Percentiles rank a stretch among this genome's conserved stretches.
These are phyloP conservation scores for Dunckerocampus dactyliophorus DNA, from an alignment of 2,113 vertebrate genomes.

Conservation along the genomic window DNA sequence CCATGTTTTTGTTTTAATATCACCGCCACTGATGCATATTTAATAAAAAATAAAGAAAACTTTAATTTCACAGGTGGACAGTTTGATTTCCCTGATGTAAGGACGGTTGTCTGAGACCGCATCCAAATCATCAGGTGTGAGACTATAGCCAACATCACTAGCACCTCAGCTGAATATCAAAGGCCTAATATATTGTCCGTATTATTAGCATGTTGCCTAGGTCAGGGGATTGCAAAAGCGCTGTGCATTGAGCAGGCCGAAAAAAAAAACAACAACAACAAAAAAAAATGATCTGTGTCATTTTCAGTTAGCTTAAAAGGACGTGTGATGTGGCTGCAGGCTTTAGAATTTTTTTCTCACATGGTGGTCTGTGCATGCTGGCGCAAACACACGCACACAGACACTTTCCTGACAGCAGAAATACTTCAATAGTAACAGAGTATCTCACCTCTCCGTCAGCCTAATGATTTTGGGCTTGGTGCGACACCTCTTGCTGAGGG, in stretches of 20 bases:
- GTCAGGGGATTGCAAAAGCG: conserved; percentile 41
- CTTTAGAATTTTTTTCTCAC: conserved; percentile 28
- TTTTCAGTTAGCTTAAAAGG: conserved; percentile 36
- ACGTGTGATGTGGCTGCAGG: conserved; percentile 33
- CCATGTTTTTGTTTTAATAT: too few relatives aligned
- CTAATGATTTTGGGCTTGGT: conserved; percentile 71
- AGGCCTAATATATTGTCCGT: conserved; percentile 30
- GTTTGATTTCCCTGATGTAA: conserved; percentile 45
- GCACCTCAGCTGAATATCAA: conserved; percentile 49
- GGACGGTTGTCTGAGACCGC: conserved; percentile 42
- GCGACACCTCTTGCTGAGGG: conserved; percentile 77
- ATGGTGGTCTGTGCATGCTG: neutral
- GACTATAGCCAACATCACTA: conserved; percentile 37
- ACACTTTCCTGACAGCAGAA: conserved; percentile 21
- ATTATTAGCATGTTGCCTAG: conserved; percentile 44
- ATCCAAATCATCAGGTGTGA: conserved; percentile 63
- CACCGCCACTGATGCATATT: neutral
- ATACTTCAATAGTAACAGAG: conserved; percentile 13
- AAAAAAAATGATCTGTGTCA: conserved; percentile 40
- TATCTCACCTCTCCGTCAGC: conserved; percentile 76
- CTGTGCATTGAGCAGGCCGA: conserved; percentile 6
- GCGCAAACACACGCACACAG: conserved; percentile 1
- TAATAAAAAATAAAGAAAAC: conserved; percentile 47
- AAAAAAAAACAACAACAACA: conserved; percentile 4
- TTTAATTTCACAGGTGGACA: conserved; percentile 59